Percentiles rank a stretch among this genome's conserved stretches.
Evolutionary conservation across 2,113 vertebrate species (phyloP).

Genomic region (Lanius ludovicianus): DNA sequence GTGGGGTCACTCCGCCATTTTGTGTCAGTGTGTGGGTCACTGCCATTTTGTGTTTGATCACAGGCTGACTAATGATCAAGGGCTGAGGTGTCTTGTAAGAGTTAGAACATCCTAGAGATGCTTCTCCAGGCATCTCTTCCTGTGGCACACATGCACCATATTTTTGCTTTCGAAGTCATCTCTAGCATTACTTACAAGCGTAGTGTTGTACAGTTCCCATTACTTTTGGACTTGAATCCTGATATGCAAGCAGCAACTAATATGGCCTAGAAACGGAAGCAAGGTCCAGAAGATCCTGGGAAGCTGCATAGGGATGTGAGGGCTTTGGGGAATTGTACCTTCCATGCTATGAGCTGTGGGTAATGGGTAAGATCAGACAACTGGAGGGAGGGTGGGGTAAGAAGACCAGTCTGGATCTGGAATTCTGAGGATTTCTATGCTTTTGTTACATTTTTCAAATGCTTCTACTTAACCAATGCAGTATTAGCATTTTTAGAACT

Average conservation of each 20-base stretch:
- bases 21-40: not conserved
- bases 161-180: not conserved
- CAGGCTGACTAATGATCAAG: not conserved
- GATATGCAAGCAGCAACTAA: rapidly evolving
- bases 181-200: not conserved
- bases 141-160: not conserved
- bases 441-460: not conserved
- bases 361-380: not conserved
- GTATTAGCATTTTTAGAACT: not conserved
- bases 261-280: not conserved
- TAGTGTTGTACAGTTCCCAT: not conserved
- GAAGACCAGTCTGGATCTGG: not conserved
- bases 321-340: not conserved
- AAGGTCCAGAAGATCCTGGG: not conserved
- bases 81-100: not conserved
- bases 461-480: not conserved
- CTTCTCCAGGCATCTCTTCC: too few species aligned
- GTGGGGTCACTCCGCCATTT: not conserved
- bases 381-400: rapidly evolving
- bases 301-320: not conserved
- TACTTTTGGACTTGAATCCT: not conserved
- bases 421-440: not conserved
- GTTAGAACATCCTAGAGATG: not conserved
- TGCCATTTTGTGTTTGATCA: not conserved
- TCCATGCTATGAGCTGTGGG: not conserved